These are phyloP conservation scores for Leptonema lineaticorne DNA, from an alignment of 1,140 invertebrate species.

Conservation along the genomic window DNA sequence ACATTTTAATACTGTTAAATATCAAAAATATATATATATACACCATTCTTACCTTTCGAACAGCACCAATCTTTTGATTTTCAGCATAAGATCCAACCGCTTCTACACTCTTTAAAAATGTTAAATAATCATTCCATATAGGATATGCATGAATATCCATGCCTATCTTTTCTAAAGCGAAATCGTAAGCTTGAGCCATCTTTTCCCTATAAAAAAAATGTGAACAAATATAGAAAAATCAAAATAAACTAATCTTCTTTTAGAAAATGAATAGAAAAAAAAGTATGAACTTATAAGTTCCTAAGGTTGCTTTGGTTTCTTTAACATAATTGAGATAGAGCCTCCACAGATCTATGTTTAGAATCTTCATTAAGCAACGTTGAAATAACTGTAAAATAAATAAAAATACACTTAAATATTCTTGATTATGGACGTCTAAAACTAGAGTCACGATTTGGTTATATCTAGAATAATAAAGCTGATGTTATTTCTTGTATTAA, in stretches of 20 bases:
- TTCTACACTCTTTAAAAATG: conserved; percentile 96
- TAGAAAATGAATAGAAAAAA: not conserved
- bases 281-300: conserved; percentile 86
- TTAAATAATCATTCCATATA: conserved; percentile 98
- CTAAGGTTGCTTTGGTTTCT: conserved; percentile 91
- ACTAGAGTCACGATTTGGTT: no score
- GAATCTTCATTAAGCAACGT: conserved; percentile 95
- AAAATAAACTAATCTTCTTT: not conserved
- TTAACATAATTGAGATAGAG: conserved; percentile 97
- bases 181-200: conserved; percentile 99
- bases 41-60: conserved; percentile 81
- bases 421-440: no score
- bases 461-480: no score
- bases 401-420: not conserved
- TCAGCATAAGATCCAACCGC: conserved; percentile 98
- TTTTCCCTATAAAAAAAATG: conserved; percentile 78
- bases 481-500: no score
- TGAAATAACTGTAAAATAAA: conserved; percentile 86
- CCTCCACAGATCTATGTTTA: conserved; percentile 99
- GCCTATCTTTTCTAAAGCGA: conserved; percentile 98
- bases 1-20: conserved; percentile 10
- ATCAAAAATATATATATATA: not conserved
- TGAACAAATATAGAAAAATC: no score
- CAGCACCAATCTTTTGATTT: conserved; percentile 98
- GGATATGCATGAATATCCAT: conserved; percentile 95